Percentiles rank a stretch among this genome's conserved stretches.
Evolutionary conservation across 2,113 vertebrate genomes (phyloP).

Genomic region (Geococcyx californianus): DNA sequence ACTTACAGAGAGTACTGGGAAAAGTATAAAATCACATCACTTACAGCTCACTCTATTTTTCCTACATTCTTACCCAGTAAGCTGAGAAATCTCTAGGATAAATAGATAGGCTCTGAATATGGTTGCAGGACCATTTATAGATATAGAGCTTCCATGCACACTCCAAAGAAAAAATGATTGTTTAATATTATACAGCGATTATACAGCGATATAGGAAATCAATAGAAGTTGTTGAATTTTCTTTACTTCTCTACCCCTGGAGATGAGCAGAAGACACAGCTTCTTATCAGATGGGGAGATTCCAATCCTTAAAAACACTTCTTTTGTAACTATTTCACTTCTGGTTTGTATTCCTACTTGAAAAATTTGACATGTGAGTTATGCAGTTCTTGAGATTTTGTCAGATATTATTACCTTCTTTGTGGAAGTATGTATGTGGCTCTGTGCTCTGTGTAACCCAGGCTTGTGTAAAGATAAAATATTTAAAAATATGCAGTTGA

Average conservation of each 20-base stretch:
- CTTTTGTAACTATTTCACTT: neutral
- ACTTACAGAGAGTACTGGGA: neutral
- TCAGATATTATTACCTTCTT: neutral
- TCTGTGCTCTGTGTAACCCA: conserved; percentile 19
- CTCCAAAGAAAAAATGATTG: neutral
- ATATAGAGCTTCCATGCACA: neutral
- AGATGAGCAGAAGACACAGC: neutral
- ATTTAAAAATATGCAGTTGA: neutral
- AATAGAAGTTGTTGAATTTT: neutral
- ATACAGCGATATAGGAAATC: neutral
- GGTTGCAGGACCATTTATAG: neutral
- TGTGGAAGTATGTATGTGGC: neutral
- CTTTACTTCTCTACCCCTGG: neutral
- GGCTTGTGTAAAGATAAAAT: conserved; percentile 31
- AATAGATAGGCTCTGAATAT: neutral
- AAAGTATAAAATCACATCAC: neutral
- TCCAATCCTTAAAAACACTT: neutral
- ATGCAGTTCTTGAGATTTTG: neutral
- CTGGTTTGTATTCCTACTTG: neutral
- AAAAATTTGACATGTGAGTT: neutral
- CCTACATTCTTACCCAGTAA: neutral
- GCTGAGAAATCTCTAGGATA: neutral
- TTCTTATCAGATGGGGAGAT: neutral
- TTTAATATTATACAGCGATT: neutral
- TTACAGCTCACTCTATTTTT: neutral